Base-by-base conservation (phyloP, 2,888 invertebrate species). In the Apamea crenata region DNA sequence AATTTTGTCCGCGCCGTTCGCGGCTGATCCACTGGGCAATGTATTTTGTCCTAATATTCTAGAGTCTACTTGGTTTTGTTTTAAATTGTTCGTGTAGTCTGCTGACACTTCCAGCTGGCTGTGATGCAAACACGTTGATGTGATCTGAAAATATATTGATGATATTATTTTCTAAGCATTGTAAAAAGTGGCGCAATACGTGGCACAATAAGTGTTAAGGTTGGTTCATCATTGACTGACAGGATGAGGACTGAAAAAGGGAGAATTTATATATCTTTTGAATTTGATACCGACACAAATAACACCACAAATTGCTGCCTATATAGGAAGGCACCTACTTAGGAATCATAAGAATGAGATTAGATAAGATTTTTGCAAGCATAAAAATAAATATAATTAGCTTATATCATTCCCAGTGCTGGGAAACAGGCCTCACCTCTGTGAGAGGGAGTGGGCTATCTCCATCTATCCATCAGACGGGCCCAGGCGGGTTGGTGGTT, bases 41-140 rank as follows among this genome's bases (percentile, higher is more conserved):
- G 86, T 70, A 65, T 80, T 71, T 74, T 81, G 66, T 80, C 44
- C 80, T 79, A 84, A 75, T 78, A 88, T 83, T 72, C 87, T 90
- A 40, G 90, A 86, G 44, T 90, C 83, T 77, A 85, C 73, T 70
- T 86, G 83, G 67, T 91, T 90, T 81, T 89, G 83, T 83, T 91
- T 91, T 72, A 91, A 71, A 67, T 85, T 87, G 63, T 89, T 89
- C 8, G 89, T 87, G 87, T 92, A 92, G 16, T 92, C 91, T 32
- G 93, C 82, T 10, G 94, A 89, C n/a, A 96, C 93, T 84, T 96
- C 96, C 14, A 97, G 90, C 59, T 96, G 95, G 85, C 96, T 96
- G 92, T 97, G 96, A 82, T 97, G 96, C 10, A 97, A 93, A 81
- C 97, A 96, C 0, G 97, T 97, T 14, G 96, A 96, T 67, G 94